Evolutionary conservation across 2,888 invertebrate genomes (phyloP).

Genomic region (Leptopilina syphax): DNA sequence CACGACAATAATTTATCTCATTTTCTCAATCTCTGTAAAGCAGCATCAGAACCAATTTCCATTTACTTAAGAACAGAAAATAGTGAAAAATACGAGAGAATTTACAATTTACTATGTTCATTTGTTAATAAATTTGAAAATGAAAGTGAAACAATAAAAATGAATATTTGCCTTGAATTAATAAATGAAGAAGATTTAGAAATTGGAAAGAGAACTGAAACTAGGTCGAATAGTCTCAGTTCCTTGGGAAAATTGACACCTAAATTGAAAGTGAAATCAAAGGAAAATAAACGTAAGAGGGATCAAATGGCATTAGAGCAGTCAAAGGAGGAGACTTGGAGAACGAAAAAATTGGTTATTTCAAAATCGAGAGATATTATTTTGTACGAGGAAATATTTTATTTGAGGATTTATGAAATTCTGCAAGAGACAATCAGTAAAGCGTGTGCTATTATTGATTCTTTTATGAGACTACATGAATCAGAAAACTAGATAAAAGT

Average conservation of each 20-base stretch:
- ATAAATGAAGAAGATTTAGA: neutral
- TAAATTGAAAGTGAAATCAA: conserved; percentile 10
- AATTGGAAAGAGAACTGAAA: neutral
- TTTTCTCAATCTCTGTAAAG: conserved; percentile 55
- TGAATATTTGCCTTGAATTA: conserved; percentile 40
- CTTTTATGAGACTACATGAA: conserved; percentile 58
- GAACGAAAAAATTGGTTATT: neutral
- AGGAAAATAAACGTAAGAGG: neutral
- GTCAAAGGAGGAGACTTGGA: neutral
- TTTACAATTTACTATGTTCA: conserved; percentile 59
- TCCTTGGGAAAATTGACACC: conserved; percentile 25
- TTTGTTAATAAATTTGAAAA: conserved; percentile 63
- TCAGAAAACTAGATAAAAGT: conserved; percentile 43
- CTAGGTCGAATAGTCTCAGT: conserved; percentile 12
- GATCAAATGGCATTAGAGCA: neutral
- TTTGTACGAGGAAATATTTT: conserved; percentile 61
- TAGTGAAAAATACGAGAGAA: conserved; percentile 48
- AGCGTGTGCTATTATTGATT: conserved; percentile 61
- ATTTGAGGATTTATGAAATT: conserved; percentile 58
- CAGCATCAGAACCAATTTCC: conserved; percentile 49
- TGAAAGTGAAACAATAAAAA: conserved; percentile 55
- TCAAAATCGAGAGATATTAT: conserved; percentile 31
- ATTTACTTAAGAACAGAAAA: neutral
- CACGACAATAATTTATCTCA: conserved; percentile 42
- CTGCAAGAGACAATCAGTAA: conserved; percentile 57